A percentile compares a stretch with the other conserved stretches of the same genome.
These are phyloP conservation scores for Corythornis madagascariensis DNA, from an alignment of 2,113 vertebrate genomes.

Conservation along the genomic window DNA sequence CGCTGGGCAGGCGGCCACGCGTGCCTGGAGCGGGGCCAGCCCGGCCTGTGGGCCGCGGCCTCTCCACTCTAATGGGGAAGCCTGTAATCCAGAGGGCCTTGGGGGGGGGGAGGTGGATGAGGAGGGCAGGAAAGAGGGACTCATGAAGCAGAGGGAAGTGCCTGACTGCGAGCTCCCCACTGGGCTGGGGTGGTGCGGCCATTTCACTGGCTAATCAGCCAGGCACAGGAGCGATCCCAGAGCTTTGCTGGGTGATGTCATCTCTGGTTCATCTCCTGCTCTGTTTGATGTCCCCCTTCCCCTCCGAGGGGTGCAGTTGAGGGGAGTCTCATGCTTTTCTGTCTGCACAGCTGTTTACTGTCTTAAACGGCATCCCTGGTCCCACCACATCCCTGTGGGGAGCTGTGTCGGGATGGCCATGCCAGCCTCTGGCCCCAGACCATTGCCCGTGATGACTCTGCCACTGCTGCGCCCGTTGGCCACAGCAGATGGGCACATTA, in stretches of 20 bases:
- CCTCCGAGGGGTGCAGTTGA: neutral
- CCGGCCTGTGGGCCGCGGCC: slow-evolving; percentile 2
- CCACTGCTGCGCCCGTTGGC: fast-evolving
- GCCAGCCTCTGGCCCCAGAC: neutral
- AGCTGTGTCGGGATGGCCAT: neutral
- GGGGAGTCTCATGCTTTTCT: neutral
- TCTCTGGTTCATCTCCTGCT: slow-evolving; percentile 15
- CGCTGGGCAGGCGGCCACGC: slow-evolving; percentile 51
- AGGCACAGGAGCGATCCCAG: neutral
- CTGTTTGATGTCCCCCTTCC: neutral
- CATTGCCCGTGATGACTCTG: neutral
- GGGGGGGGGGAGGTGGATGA: neutral
- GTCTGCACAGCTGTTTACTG: neutral
- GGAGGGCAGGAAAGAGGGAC: neutral
- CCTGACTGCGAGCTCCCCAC: neutral
- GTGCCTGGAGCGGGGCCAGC: neutral
- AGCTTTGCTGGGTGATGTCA: slow-evolving; percentile 22
- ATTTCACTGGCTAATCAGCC: slow-evolving; percentile 2
- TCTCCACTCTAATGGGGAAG: slow-evolving; percentile 24
- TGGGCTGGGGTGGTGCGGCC: neutral
- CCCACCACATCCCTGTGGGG: fast-evolving
- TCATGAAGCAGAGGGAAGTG: slow-evolving; percentile 33
- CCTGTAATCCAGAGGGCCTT: slow-evolving; percentile 52
- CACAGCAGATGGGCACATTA: fast-evolving
- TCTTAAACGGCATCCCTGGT: neutral